phyloP scores from a whole-genome alignment of 2,888 invertebrate species.

The Smittia sp. region DNA sequence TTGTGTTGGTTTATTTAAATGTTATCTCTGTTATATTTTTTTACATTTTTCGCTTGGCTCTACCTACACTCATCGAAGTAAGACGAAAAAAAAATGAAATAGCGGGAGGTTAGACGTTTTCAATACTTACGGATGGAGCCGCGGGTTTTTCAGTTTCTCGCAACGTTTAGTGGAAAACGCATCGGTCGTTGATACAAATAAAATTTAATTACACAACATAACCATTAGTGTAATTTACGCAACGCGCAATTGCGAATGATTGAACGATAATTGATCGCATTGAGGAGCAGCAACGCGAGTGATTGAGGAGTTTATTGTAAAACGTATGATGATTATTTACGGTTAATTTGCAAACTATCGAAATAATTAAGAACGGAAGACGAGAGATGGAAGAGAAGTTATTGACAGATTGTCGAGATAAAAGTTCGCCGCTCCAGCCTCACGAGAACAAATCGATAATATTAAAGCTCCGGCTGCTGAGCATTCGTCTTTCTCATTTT shows the following conservation, averaged over 20 bases:
- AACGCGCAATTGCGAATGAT: not conserved
- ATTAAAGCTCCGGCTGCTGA: conserved; percentile 23
- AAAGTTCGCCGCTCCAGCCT: not conserved
- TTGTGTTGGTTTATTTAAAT: conserved; percentile 40
- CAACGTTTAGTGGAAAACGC: conserved; percentile 37
- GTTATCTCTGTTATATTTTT: conserved; percentile 37
- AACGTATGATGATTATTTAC: not conserved
- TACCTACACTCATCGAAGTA: conserved; percentile 13
- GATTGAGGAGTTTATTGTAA: conserved; percentile 1
- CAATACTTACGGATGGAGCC: conserved; percentile 26
- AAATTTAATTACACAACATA: conserved; percentile 19
- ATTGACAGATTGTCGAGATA: conserved; percentile 1
- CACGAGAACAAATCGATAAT: conserved; percentile 38
- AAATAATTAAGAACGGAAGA: conserved; percentile 9
- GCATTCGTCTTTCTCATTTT: not conserved
- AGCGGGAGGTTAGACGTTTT: conserved; percentile 40
- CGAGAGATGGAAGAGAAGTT: conserved; percentile 14
- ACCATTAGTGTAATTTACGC: conserved; percentile 9
- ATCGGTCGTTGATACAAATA: conserved; percentile 17
- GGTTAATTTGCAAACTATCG: conserved; percentile 8
- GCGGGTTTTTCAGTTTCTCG: conserved; percentile 38
- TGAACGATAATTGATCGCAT: not conserved
- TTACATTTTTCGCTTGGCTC: conserved; percentile 28
- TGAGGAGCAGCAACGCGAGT: not conserved
- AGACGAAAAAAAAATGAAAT: conserved; percentile 2